phyloP scores from a whole-genome alignment of 1,140 invertebrate species.

The Cataglyphis hispanica region DNA sequence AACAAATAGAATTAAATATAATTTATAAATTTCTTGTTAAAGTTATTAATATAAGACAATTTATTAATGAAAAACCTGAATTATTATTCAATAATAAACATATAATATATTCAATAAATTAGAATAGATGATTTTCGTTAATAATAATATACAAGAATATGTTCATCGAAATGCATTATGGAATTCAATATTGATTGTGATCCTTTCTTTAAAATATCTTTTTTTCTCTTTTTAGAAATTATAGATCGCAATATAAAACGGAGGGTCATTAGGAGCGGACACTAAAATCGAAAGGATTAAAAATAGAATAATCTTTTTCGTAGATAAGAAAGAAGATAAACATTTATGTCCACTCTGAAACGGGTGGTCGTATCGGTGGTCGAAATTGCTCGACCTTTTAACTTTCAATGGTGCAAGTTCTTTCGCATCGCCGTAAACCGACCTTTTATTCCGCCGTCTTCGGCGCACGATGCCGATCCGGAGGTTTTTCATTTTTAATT shows the following conservation, averaged over 20 bases:
- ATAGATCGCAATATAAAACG: not conserved
- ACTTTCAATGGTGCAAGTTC: constrained; percentile 74
- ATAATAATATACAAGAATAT: not conserved
- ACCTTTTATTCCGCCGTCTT: constrained; percentile 70
- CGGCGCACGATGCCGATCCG: constrained; percentile 47
- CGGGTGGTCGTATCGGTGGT: constrained; percentile 48
- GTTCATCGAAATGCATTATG: not conserved
- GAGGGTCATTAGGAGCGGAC: not conserved
- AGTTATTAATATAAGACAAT: too few species aligned
- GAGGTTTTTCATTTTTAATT: constrained; percentile 77
- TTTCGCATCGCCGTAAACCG: constrained; percentile 68
- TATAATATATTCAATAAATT: too few species aligned
- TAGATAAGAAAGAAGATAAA: constrained; percentile 18
- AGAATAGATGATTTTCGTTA: not conserved
- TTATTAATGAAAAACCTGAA: too few species aligned
- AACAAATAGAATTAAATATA: too few species aligned
- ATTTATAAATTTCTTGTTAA: too few species aligned
- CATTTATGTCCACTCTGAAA: constrained; percentile 26
- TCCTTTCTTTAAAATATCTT: not conserved
- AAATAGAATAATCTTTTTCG: constrained; percentile 6
- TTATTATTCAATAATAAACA: too few species aligned
- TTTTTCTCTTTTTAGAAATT: not conserved
- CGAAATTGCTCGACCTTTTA: constrained; percentile 67
- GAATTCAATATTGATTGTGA: not conserved
- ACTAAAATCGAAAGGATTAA: not conserved